Percentiles rank a stretch among this genome's conserved stretches.
phyloP scores from a whole-genome alignment of 35 echinoderm and acorn worm genomes.

The Ophioderma brevispina region DNA sequence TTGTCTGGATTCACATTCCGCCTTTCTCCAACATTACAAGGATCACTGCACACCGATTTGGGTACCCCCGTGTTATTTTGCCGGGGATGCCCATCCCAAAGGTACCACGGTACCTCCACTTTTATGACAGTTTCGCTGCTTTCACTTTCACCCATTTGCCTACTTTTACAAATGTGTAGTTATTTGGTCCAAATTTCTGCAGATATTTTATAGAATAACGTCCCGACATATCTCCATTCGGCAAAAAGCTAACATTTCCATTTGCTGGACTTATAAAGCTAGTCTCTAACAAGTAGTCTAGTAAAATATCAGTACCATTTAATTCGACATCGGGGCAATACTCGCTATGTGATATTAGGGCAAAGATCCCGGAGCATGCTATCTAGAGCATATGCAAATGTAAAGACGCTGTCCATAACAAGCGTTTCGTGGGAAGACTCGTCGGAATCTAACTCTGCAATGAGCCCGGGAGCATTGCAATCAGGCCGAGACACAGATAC shows the following conservation, averaged over 20 bases:
- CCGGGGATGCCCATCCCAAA: slow-evolving; percentile 14
- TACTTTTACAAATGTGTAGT: not conserved
- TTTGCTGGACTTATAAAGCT: slow-evolving; percentile 64
- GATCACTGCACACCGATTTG: slow-evolving; percentile 76
- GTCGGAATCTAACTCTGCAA: slow-evolving; percentile 30
- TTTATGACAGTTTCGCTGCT: not conserved
- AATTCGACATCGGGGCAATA: slow-evolving; percentile 43
- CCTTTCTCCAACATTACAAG: slow-evolving; percentile 59
- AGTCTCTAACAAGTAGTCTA: slow-evolving; percentile 50
- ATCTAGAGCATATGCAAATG: slow-evolving; percentile 73
- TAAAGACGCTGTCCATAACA: slow-evolving; percentile 87
- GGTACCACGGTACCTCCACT: slow-evolving; percentile 19
- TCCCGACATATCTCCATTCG: slow-evolving; percentile 67
- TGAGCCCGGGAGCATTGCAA: not conserved
- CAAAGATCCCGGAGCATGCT: slow-evolving; percentile 61
- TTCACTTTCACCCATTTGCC: not conserved
- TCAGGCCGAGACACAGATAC: not conserved
- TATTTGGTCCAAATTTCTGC: slow-evolving; percentile 21
- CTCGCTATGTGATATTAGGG: not conserved
- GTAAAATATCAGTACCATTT: slow-evolving; percentile 35
- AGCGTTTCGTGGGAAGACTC: slow-evolving; percentile 77
- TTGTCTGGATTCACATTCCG: slow-evolving; percentile 66
- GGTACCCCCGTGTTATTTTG: slow-evolving; percentile 52
- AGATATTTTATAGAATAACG: slow-evolving; percentile 74
- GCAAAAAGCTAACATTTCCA: slow-evolving; percentile 60